Evolutionary conservation across 2,797 vertebrate genomes (phyloP).

Genomic region (Echeneis naucrates): DNA sequence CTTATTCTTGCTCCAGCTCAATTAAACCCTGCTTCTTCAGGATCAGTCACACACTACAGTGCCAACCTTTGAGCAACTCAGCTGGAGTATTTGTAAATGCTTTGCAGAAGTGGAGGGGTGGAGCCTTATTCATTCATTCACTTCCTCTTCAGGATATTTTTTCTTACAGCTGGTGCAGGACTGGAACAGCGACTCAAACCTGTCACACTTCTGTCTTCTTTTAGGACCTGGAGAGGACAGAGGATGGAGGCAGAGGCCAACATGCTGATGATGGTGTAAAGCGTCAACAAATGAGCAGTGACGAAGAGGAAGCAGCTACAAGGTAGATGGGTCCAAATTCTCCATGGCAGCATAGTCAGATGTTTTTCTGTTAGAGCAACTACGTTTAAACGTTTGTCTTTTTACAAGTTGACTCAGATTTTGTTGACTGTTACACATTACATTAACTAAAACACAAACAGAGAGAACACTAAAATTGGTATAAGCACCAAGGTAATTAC

Average conservation of each 20-base stretch:
- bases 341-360: background rate
- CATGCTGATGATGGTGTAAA: slow-evolving; percentile 25
- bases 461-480: slow-evolving; percentile 14
- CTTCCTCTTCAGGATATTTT: slow-evolving; percentile 55
- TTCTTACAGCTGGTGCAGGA: slow-evolving; percentile 24
- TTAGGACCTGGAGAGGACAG: slow-evolving; percentile 71
- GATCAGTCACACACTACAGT: background rate
- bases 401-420: background rate
- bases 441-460: background rate
- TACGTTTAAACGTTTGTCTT: slow-evolving; percentile 9
- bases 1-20: slow-evolving; percentile 1
- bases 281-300: slow-evolving; percentile 47
- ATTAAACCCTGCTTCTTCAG: slow-evolving; percentile 1
- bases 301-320: slow-evolving; percentile 52
- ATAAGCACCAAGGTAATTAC: slow-evolving; percentile 49
- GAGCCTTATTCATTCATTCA: slow-evolving; percentile 59
- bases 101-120: slow-evolving; percentile 45
- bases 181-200: slow-evolving; percentile 19
- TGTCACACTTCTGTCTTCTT: slow-evolving; percentile 24
- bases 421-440: background rate
- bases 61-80: slow-evolving; percentile 6
- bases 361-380: background rate
- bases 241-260: slow-evolving; percentile 45
- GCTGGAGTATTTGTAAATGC: slow-evolving; percentile 22
- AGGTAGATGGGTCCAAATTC: slow-evolving; percentile 70